These are phyloP conservation scores for Portunus trituberculatus DNA, from an alignment of 1,140 invertebrate genomes.

Conservation along the genomic window DNA sequence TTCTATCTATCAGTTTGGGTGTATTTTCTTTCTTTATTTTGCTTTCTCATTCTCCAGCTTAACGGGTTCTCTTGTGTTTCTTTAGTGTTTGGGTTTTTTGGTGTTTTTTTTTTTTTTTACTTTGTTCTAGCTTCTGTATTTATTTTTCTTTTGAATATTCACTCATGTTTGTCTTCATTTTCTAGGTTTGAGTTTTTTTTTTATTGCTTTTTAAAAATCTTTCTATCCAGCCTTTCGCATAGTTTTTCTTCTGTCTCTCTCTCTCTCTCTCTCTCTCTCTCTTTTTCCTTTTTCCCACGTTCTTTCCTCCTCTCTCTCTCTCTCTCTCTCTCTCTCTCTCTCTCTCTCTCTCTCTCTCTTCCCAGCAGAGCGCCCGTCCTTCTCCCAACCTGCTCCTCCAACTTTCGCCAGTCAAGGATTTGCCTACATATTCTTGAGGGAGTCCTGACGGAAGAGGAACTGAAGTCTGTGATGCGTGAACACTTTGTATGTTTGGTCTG, in stretches of 20 bases:
- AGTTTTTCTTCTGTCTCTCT: background rate
- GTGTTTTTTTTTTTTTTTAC: no score
- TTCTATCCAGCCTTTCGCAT: background rate
- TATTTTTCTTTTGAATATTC: no score
- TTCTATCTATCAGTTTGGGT: no score
- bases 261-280: slow-evolving; percentile 7
- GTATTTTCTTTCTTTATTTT: background rate
- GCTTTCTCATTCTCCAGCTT: background rate
- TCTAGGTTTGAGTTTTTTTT: no score
- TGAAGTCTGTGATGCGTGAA: background rate
- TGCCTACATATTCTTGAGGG: slow-evolving; percentile 6
- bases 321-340: background rate
- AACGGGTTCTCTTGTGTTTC: no score
- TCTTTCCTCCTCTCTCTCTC: background rate
- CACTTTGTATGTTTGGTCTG: background rate
- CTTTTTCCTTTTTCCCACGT: background rate
- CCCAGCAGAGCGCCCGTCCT: no score
- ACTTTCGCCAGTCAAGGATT: slow-evolving; percentile 16
- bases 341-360: background rate
- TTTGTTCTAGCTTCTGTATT: no score
- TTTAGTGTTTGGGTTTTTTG: no score
- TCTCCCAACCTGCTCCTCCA: background rate
- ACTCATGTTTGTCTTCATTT: no score
- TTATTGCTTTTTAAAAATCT: no score
- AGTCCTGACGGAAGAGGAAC: background rate